Percentiles rank a stretch among this genome's conserved stretches.
These are phyloP conservation scores for Steinernema khuongi DNA, from an alignment of 1,140 invertebrate species.

Conservation along the genomic window DNA sequence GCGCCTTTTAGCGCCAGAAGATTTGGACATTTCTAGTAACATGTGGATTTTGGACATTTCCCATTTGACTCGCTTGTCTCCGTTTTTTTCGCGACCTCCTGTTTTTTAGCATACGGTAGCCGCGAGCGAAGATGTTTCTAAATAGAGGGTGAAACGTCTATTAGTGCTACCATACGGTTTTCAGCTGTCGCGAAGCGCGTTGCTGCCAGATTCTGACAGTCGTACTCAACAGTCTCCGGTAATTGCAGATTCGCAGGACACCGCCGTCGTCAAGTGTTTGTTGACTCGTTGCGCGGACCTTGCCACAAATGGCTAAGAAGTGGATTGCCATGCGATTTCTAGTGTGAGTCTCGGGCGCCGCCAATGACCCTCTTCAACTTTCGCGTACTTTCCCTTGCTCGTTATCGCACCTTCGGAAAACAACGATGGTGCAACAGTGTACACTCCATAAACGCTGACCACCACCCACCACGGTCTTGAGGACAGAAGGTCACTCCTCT, in stretches of 20 bases:
- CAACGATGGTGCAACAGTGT: not conserved
- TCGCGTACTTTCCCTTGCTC: not conserved
- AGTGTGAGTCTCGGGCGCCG: conserved; percentile 16
- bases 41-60: no score
- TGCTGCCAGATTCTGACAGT: not conserved
- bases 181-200: no score
- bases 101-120: no score
- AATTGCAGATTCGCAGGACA: conserved; percentile 13
- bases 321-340: conserved; percentile 10
- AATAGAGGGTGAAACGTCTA: no score
- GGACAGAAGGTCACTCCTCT: no score
- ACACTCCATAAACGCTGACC: not conserved
- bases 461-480: not conserved
- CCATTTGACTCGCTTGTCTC: no score
- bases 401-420: not conserved
- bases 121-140: no score
- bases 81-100: no score
- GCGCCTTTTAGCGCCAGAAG: no score
- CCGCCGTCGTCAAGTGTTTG: conserved; percentile 7
- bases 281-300: conserved; percentile 11
- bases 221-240: not conserved
- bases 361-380: conserved; percentile 16
- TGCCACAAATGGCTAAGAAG: conserved; percentile 14
- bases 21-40: no score
- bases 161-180: no score